Conservation (phyloP, 2,888 invertebrate genomes). For the Tortrix viridana region DNA sequence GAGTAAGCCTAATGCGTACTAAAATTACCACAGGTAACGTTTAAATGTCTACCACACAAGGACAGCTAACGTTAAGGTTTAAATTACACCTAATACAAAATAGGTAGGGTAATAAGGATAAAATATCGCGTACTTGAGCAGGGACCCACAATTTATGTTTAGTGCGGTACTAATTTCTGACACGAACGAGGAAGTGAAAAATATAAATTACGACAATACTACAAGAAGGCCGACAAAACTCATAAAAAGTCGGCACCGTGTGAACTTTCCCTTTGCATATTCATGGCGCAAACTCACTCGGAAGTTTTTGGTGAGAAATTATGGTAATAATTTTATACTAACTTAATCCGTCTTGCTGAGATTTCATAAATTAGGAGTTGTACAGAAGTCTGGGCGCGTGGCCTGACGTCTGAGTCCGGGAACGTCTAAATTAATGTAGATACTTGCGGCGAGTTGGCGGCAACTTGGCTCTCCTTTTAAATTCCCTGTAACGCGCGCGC, state of each 20-base stretch:
- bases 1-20: slow-evolving; percentile 6
- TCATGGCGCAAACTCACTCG: slow-evolving; percentile 75
- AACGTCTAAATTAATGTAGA: slow-evolving; percentile 53
- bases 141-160: slow-evolving; percentile 32
- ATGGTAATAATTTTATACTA: slow-evolving; percentile 80
- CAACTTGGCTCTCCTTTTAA: slow-evolving; percentile 36
- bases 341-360: slow-evolving; percentile 72
- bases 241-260: slow-evolving; percentile 74
- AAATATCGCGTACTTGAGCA: slow-evolving; percentile 22
- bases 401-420: slow-evolving; percentile 51
- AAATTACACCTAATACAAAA: slow-evolving; percentile 28
- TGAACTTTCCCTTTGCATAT: slow-evolving; percentile 80
- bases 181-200: slow-evolving; percentile 47
- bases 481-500: slow-evolving; percentile 37
- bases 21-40: slow-evolving; percentile 10
- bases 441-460: slow-evolving; percentile 46
- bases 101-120: slow-evolving; percentile 24
- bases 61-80: slow-evolving; percentile 12
- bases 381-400: slow-evolving; percentile 54
- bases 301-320: slow-evolving; percentile 82
- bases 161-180: slow-evolving; percentile 35
- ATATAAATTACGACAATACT: slow-evolving; percentile 71
- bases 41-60: slow-evolving; percentile 17
- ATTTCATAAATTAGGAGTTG: slow-evolving; percentile 68
- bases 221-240: slow-evolving; percentile 72